These are phyloP conservation scores for Rotaria magnacalcarata DNA, from an alignment of 2,888 invertebrate genomes.

Conservation along the genomic window DNA sequence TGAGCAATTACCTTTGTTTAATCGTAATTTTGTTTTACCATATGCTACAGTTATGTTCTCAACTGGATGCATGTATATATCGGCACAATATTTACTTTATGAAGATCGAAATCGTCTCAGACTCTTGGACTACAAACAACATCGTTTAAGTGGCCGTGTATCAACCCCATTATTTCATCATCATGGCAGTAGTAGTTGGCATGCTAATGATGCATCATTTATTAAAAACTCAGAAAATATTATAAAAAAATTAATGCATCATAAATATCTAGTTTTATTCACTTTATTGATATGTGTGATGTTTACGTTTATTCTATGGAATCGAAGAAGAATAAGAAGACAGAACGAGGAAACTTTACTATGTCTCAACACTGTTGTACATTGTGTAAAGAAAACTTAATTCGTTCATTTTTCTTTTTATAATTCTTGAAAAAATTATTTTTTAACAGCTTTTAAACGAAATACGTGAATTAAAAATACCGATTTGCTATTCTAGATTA, in stretches of 20 bases:
- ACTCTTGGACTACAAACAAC: background rate
- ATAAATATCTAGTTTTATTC: background rate
- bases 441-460: too few species aligned
- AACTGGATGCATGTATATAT: slow-evolving; percentile 26
- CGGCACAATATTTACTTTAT: background rate
- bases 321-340: background rate
- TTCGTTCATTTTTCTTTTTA: background rate
- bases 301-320: background rate
- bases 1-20: background rate
- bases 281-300: background rate
- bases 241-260: background rate
- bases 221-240: background rate
- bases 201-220: background rate
- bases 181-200: slow-evolving; percentile 32
- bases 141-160: slow-evolving; percentile 15
- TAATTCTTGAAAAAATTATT: too few species aligned
- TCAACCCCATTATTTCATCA: slow-evolving; percentile 17
- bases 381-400: too few species aligned
- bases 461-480: too few species aligned
- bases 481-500: background rate
- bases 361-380: too few species aligned
- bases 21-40: slow-evolving; percentile 19
- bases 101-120: background rate
- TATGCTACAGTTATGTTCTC: slow-evolving; percentile 32
- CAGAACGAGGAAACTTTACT: background rate